These are phyloP conservation scores for Trilocha varians DNA, from an alignment of 2,888 invertebrate genomes.

Conservation along the genomic window DNA sequence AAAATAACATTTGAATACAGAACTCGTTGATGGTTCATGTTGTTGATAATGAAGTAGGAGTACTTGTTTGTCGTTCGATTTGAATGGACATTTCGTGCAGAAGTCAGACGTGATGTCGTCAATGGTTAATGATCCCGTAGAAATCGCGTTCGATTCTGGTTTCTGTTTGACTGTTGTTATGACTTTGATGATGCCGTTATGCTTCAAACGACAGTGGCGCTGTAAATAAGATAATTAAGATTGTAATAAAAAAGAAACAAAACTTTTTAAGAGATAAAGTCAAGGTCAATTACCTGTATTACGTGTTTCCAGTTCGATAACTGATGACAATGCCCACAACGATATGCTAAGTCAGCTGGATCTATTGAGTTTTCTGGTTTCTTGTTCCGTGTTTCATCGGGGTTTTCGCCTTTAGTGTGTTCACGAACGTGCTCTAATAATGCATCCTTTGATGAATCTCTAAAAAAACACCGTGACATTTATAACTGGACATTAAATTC, in stretches of 20 bases:
- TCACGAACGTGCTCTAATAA: slow-evolving; percentile 61
- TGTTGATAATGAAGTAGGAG: slow-evolving; percentile 78
- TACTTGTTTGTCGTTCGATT: slow-evolving; percentile 70
- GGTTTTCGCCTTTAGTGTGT: slow-evolving; percentile 41
- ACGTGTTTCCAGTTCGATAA: slow-evolving; percentile 90
- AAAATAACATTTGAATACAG: slow-evolving; percentile 84
- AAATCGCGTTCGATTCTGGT: slow-evolving; percentile 33
- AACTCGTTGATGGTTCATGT: slow-evolving; percentile 78
- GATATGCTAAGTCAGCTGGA: slow-evolving; percentile 68
- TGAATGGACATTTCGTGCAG: slow-evolving; percentile 84
- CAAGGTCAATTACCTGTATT: slow-evolving; percentile 76
- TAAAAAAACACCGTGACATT: slow-evolving; percentile 24
- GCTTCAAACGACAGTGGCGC: slow-evolving; percentile 86
- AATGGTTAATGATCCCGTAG: slow-evolving; percentile 30
- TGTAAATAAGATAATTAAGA: slow-evolving; percentile 26
- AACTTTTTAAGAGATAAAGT: background rate
- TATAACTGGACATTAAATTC: too few species aligned
- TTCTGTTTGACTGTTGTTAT: slow-evolving; percentile 66
- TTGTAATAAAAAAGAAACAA: background rate
- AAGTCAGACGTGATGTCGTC: slow-evolving; percentile 41
- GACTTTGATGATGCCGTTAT: slow-evolving; percentile 82
- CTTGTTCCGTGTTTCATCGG: slow-evolving; percentile 34
- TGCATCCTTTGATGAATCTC: slow-evolving; percentile 64
- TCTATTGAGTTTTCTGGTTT: slow-evolving; percentile 51
- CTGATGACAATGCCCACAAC: slow-evolving; percentile 87